These are phyloP conservation scores for Isotomurus palustris DNA, from an alignment of 2,888 invertebrate genomes.

Conservation along the genomic window DNA sequence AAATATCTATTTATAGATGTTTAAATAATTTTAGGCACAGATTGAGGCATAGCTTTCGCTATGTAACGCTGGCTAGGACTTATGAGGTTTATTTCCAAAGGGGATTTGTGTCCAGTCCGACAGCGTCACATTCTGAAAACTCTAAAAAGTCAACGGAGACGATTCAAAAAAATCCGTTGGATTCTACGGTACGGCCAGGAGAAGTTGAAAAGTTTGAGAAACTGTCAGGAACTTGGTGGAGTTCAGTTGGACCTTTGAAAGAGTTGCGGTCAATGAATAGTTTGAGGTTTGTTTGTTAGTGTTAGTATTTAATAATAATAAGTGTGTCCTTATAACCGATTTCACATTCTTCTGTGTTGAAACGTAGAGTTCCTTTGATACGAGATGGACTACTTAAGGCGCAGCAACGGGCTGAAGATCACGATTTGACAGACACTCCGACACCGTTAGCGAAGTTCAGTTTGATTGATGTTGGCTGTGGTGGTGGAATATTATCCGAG, in stretches of 20 bases:
- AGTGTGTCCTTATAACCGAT: background rate
- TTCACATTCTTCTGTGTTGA: background rate
- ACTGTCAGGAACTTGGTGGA: constrained; percentile 41
- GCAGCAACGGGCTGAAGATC: background rate
- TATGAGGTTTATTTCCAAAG: too few species aligned
- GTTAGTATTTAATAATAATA: background rate
- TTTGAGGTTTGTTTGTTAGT: constrained; percentile 26
- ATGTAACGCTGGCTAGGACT: too few species aligned
- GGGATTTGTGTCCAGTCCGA: too few species aligned
- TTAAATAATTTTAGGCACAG: too few species aligned
- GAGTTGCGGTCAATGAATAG: constrained; percentile 44
- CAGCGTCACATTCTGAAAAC: too few species aligned
- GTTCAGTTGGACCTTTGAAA: constrained; percentile 36
- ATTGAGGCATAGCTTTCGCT: too few species aligned
- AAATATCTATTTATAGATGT: too few species aligned
- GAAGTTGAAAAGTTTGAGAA: constrained; percentile 41
- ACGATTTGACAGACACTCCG: background rate
- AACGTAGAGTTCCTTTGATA: constrained; percentile 41
- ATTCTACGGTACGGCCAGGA: background rate
- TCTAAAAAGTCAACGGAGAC: too few species aligned
- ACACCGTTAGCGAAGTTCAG: constrained; percentile 33
- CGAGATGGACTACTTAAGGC: constrained; percentile 36
- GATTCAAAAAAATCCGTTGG: too few species aligned
- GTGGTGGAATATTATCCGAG: constrained; percentile 44
- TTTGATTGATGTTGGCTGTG: constrained; percentile 43